Evolutionary conservation across 2,113 vertebrate species (phyloP).

Genomic region (Prietella phreatophila): DNA sequence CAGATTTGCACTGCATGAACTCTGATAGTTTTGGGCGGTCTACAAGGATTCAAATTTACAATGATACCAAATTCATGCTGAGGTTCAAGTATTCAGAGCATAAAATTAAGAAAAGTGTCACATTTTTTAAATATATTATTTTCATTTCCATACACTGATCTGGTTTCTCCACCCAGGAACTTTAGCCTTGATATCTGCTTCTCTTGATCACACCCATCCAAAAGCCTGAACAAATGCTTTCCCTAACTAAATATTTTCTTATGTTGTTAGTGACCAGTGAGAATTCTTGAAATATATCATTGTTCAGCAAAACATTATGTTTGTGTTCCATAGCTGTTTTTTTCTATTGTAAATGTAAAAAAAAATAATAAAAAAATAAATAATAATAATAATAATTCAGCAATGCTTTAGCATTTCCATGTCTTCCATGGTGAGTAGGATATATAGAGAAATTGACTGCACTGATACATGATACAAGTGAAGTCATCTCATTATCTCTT

Average conservation of each 20-base stretch:
- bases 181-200: background rate
- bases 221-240: constrained; percentile 2
- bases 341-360: background rate
- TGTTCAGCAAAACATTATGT: background rate
- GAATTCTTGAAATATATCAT: background rate
- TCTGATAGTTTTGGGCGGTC: background rate
- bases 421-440: background rate
- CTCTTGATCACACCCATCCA: background rate
- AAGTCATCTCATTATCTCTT: background rate
- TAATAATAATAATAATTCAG: too few relatives aligned
- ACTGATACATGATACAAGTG: background rate
- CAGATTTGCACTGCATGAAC: constrained; percentile 9
- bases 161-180: background rate
- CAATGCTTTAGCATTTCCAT: background rate
- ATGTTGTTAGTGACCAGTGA: constrained; percentile 10
- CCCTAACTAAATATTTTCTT: constrained; percentile 21
- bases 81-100: background rate
- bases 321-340: background rate
- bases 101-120: background rate
- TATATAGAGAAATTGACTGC: background rate
- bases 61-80: background rate
- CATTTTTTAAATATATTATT: background rate
- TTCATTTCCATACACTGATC: constrained; percentile 12
- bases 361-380: too few relatives aligned
- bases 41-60: background rate